Evolutionary conservation across 2,113 vertebrate genomes (phyloP), one percentile per base, ranked within the genome.

Genomic region (Microcebus tavaratra): DNA sequence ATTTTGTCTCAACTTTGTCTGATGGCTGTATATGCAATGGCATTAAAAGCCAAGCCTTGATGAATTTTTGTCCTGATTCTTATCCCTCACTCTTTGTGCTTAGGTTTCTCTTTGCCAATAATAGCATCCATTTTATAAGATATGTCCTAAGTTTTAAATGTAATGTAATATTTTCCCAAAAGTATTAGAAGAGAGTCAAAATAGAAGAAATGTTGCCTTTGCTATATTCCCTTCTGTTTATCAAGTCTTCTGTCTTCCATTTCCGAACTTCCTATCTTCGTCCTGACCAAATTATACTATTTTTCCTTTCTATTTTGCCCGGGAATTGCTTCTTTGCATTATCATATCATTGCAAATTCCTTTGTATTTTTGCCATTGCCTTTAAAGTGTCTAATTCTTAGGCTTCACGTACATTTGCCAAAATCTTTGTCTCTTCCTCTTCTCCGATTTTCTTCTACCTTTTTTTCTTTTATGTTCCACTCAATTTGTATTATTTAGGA

Each of bases 101-200:
- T 86, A 88, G 39, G n/a, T 88, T 94, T 96, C 36, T 96, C 34
- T 70, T 96, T 90, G 84, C 75, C 65, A 83, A 27, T 13, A 90
- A 34, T 90, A 50, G 65, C 76, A 42, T 20, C 36, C 53, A 10
- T 79, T 86, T 82, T 82, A 61, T 10, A 91, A 90, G 50, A 18
- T 76, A 42, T 73, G 2, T 59, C 90, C 70, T 72, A 67, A 90
- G 42, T 90, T 88, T 96, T 85, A 68, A 59, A 81, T 90, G n/a
- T n/a, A n/a, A n/a, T 75, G 27, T 65, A 82, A 45, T 83, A 50
- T 68, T 92, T 80, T 92, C 90, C 84, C 93, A 15, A 90, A 68
- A 93, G 12, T 79, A 27, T 36, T 86, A 55, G 13, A 90, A 92
- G n/a, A 96, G 86, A 75, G 34, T 80, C 9, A 82, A 34, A 93